phyloP scores from a whole-genome alignment of 1,140 invertebrate genomes.

The Babylonia areolata region DNA sequence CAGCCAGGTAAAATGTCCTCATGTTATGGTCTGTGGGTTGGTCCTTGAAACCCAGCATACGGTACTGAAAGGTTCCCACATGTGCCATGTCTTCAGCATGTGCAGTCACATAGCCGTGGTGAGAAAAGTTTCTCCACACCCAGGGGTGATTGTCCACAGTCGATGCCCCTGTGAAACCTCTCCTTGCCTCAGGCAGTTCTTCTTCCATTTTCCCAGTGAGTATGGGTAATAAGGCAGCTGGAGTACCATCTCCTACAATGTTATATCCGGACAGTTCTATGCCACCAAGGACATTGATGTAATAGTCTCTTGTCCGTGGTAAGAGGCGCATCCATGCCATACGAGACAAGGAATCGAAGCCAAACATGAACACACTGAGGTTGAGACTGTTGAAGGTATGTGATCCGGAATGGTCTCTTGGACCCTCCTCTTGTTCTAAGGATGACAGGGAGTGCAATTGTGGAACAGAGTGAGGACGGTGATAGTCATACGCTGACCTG shows the following conservation, averaged over 20 bases:
- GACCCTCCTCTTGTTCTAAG: no score
- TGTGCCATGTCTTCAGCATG: slow-evolving; percentile 90
- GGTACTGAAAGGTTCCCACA: slow-evolving; percentile 92
- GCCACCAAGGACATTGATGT: slow-evolving; percentile 83
- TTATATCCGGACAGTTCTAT: slow-evolving; percentile 90
- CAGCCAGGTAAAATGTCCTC: slow-evolving; percentile 85
- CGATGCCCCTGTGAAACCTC: no score
- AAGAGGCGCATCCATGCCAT: slow-evolving; percentile 91
- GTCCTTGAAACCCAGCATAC: slow-evolving; percentile 89
- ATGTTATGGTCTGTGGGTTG: slow-evolving; percentile 95
- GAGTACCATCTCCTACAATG: slow-evolving; percentile 95
- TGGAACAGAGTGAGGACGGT: no score
- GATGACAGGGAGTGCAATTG: no score
- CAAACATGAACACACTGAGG: slow-evolving; percentile 90
- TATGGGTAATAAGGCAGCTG: slow-evolving; percentile 93
- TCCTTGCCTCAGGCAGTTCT: no score
- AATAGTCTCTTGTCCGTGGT: slow-evolving; percentile 86
- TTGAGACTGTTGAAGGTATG: not conserved
- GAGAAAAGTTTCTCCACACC: slow-evolving; percentile 55
- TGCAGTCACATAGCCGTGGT: slow-evolving; percentile 83
- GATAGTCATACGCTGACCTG: no score
- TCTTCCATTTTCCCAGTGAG: slow-evolving; percentile 88
- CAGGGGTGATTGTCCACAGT: no score
- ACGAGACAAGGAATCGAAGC: slow-evolving; percentile 92
- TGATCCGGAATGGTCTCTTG: not conserved